These are phyloP conservation scores for Timema cristinae DNA, from an alignment of 2,888 invertebrate species.

Conservation along the genomic window DNA sequence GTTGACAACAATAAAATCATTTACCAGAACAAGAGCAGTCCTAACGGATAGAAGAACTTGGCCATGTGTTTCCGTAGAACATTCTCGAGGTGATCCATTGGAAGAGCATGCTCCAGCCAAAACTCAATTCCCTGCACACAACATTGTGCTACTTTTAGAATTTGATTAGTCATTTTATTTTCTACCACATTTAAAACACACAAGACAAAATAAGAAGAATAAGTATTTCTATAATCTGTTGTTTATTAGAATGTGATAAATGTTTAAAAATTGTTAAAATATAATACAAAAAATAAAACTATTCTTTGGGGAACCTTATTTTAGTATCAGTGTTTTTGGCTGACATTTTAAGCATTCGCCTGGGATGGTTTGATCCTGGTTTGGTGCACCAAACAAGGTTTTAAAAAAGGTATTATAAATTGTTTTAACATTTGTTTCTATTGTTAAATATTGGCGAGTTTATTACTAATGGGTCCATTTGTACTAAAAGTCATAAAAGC, in stretches of 20 bases:
- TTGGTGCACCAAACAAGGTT: no score
- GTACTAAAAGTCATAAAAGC: no score
- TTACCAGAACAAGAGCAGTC: conserved; percentile 32
- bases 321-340: not conserved
- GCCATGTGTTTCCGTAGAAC: conserved; percentile 55
- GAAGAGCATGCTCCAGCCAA: conserved; percentile 46
- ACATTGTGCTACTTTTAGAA: not conserved
- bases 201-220: not conserved
- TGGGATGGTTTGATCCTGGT: no score
- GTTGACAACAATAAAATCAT: not conserved
- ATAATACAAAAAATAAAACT: not conserved
- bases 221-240: not conserved
- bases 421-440: no score
- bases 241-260: not conserved
- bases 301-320: not conserved
- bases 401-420: no score
- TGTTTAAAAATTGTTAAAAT: not conserved
- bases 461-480: no score
- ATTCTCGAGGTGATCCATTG: conserved; percentile 52
- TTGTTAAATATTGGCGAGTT: no score
- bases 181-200: no score
- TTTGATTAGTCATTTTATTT: no score
- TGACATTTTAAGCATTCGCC: no score
- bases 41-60: conserved; percentile 37
- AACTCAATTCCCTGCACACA: conserved; percentile 41